These are phyloP conservation scores for Campoletis sonorensis DNA, from an alignment of 1,140 invertebrate species.

Conservation along the genomic window DNA sequence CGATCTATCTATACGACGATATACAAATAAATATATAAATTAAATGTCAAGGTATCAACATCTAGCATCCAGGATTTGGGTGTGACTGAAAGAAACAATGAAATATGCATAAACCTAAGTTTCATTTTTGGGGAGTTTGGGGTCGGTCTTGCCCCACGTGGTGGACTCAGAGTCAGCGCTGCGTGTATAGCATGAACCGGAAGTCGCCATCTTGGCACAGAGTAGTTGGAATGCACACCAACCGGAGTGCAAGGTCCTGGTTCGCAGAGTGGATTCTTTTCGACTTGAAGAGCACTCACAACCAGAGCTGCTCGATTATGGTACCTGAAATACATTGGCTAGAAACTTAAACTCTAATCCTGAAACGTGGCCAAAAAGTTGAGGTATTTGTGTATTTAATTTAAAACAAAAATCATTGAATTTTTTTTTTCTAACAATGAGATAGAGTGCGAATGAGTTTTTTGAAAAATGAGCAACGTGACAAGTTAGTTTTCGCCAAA, in stretches of 20 bases:
- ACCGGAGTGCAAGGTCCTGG: slow-evolving; percentile 83
- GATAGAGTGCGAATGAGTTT: too few relatives aligned
- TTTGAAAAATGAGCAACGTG: too few relatives aligned
- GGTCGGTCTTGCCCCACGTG: slow-evolving; percentile 76
- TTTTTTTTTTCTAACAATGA: too few relatives aligned
- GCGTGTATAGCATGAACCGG: slow-evolving; percentile 76
- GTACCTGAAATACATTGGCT: slow-evolving; percentile 82
- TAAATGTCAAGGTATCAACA: slow-evolving; percentile 61
- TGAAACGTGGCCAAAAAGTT: slow-evolving; percentile 35
- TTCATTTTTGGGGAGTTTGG: slow-evolving; percentile 94
- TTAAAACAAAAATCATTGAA: not conserved
- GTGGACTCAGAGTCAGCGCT: slow-evolving; percentile 75
- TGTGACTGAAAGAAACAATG: slow-evolving; percentile 62
- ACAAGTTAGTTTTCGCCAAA: too few relatives aligned
- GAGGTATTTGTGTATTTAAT: not conserved
- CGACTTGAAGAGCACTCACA: slow-evolving; percentile 93
- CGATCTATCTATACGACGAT: slow-evolving; percentile 49
- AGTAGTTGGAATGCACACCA: slow-evolving; percentile 72
- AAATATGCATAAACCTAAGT: slow-evolving; percentile 82
- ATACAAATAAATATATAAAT: slow-evolving; percentile 43
- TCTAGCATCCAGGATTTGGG: slow-evolving; percentile 71
- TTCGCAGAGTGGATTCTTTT: slow-evolving; percentile 92
- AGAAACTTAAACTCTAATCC: slow-evolving; percentile 66
- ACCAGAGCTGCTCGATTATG: slow-evolving; percentile 95
- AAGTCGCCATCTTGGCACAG: slow-evolving; percentile 76